Base-by-base conservation (phyloP, 2,113 vertebrate genomes). In the Centropus unirufus region DNA sequence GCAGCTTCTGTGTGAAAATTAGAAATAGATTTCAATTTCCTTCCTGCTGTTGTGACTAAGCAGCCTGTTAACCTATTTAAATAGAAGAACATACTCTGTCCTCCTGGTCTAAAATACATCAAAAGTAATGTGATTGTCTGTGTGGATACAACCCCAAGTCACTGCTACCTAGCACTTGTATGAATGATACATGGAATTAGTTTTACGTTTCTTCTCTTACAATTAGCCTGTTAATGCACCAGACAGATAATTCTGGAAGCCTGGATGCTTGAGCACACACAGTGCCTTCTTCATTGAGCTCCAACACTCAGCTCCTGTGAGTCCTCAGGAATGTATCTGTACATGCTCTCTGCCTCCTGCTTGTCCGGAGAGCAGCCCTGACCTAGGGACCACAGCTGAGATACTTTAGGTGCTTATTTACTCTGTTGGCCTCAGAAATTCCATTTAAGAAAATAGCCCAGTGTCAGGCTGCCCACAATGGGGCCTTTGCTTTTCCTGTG, bases 201-300 rank as follows among this genome's bases (percentile, higher is more conserved):
- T 98, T 98, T 96, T 96, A 97, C 66, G 1, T 96, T 96, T 95
- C 95, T 97, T 96, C 96, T 94, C 90, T 94, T 85, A 77, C 92
- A 97, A 97, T 98, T 98, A 98, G 94, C 96, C 95, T 97, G 95
- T 97, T 97, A 98, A 97, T 96, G 93, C 96, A 77, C 73, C 89
- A 97, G 92, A 93, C 66, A 97, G 97, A 97, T 95, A 97, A 94
- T 10, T 63, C 91, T 95, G 49, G 90, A 95, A 97, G 91, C 89
- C 89, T 91, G 75, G 93, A 88, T 95, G 96, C 85, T 83, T 91
- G 92, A 96, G 83, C 91, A 95, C 90, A 86, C 82, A 93, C 75
- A 78, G 82, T 42, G 49, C 92, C 82, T 96, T 94, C 86, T 90
- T 95, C 95, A 81, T 29, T 42, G 92, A 72, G 90, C 90, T 93